phyloP scores from a whole-genome alignment of 2,888 invertebrate species.

The Drosophila buzzatii region DNA sequence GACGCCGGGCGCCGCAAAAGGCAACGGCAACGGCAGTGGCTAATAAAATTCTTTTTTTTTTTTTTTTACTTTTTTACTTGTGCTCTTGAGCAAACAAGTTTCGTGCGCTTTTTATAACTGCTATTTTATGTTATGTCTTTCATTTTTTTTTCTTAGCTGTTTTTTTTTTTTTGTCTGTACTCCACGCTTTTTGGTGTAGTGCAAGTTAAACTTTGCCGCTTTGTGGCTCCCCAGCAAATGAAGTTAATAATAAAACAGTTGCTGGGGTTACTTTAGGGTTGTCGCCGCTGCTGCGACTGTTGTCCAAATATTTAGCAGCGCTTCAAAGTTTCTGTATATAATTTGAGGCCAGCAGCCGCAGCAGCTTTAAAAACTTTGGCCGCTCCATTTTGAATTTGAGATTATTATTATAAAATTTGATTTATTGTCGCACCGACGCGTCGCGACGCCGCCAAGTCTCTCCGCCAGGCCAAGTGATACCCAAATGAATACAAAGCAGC shows the following conservation, averaged over 20 bases:
- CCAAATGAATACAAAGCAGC: constrained; percentile 28
- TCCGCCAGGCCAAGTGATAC: constrained; percentile 37
- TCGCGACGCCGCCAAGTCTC: constrained; percentile 62
- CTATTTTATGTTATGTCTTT: constrained; percentile 78
- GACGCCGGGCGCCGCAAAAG: constrained; percentile 46
- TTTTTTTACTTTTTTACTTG: constrained; percentile 39
- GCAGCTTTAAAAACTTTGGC: constrained; percentile 40
- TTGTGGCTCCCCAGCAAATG: constrained; percentile 73
- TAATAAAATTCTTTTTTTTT: constrained; percentile 65
- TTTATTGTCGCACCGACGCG: constrained; percentile 70
- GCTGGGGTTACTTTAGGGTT: constrained; percentile 75
- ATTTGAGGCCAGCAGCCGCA: constrained; percentile 49
- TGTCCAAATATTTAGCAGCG: constrained; percentile 59
- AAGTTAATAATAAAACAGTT: constrained; percentile 81
- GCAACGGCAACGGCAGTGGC: constrained; percentile 61
- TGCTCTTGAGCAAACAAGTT: constrained; percentile 77
- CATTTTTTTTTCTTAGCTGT: constrained; percentile 22
- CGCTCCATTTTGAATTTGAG: constrained; percentile 66
- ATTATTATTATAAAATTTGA: constrained; percentile 79
- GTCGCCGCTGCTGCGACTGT: constrained; percentile 41
- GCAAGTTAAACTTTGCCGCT: constrained; percentile 74
- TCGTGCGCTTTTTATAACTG: constrained; percentile 74
- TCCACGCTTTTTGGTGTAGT: constrained; percentile 47
- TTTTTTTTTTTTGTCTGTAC: constrained; percentile 3
- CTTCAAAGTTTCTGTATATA: constrained; percentile 66